Evolutionary conservation across 2,113 vertebrate species (phyloP).

Genomic region (Nothoprocta perdicaria): DNA sequence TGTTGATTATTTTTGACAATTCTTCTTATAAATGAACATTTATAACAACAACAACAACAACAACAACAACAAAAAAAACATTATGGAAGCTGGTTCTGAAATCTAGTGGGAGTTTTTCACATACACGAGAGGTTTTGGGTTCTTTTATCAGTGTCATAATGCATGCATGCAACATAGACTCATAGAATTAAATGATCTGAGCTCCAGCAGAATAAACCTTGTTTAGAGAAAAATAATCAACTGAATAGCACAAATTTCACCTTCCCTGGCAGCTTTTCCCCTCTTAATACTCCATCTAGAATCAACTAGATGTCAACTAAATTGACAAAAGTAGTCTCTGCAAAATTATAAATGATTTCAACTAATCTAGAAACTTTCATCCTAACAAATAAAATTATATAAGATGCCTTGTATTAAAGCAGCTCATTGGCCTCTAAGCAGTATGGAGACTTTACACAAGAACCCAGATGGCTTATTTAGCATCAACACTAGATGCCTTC

Average conservation of each 20-base stretch:
- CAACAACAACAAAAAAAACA: background rate
- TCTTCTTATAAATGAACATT: background rate
- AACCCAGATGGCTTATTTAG: slow-evolving; percentile 25
- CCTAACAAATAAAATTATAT: slow-evolving; percentile 32
- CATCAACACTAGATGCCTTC: background rate
- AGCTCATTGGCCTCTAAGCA: slow-evolving; percentile 13
- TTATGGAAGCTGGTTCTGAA: background rate
- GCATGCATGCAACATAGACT: background rate
- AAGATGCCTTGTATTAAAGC: slow-evolving; percentile 36
- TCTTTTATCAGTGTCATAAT: background rate
- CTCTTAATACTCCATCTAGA: slow-evolving; percentile 12
- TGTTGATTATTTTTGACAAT: background rate
- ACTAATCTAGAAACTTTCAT: slow-evolving; percentile 4
- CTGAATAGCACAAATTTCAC: slow-evolving; percentile 30
- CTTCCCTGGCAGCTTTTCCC: background rate
- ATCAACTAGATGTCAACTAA: background rate
- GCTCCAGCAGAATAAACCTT: background rate
- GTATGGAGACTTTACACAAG: background rate
- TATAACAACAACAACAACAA: background rate
- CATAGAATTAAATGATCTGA: background rate
- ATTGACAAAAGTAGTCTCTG: slow-evolving; percentile 28
- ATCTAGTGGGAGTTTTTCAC: background rate
- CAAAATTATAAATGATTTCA: slow-evolving; percentile 18
- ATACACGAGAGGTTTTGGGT: background rate
- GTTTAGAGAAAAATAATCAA: background rate